A percentile compares a stretch with the other conserved stretches of the same genome.
These are phyloP conservation scores for Cyphomyrus plagiostoma DNA, from an alignment of 2,113 vertebrate species.

Conservation along the genomic window DNA sequence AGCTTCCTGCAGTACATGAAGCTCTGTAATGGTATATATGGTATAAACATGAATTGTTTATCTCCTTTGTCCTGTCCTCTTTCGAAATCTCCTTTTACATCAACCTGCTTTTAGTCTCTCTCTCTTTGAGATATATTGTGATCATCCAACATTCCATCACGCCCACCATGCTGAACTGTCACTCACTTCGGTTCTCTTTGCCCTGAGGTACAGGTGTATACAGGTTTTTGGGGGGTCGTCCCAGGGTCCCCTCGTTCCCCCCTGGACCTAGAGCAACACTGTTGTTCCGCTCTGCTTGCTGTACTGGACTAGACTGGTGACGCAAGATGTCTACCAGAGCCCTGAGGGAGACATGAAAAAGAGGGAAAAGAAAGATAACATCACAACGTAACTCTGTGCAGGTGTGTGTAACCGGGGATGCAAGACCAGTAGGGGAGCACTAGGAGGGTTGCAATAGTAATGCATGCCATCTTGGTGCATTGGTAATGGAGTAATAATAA, in stretches of 20 bases:
- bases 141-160: background rate
- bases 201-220: slow-evolving; percentile 69
- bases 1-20: slow-evolving; percentile 24
- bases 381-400: background rate
- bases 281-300: slow-evolving; percentile 71
- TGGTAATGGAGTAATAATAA: background rate
- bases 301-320: slow-evolving; percentile 73
- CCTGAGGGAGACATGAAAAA: slow-evolving; percentile 46
- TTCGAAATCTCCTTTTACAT: background rate
- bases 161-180: background rate
- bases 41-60: background rate
- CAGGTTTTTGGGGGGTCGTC: slow-evolving; percentile 68
- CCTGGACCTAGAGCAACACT: slow-evolving; percentile 53
- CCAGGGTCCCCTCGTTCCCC: slow-evolving; percentile 46
- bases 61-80: background rate
- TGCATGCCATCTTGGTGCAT: background rate
- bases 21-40: background rate
- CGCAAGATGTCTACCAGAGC: slow-evolving; percentile 82
- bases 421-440: background rate
- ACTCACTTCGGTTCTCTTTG: slow-evolving; percentile 81
- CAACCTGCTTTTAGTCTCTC: background rate
- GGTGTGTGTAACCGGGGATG: background rate
- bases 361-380: background rate
- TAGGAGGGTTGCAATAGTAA: background rate
- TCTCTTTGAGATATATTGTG: background rate